Base-by-base conservation (phyloP, 2,888 invertebrate genomes). In the Enchytraeus crypticus region DNA sequence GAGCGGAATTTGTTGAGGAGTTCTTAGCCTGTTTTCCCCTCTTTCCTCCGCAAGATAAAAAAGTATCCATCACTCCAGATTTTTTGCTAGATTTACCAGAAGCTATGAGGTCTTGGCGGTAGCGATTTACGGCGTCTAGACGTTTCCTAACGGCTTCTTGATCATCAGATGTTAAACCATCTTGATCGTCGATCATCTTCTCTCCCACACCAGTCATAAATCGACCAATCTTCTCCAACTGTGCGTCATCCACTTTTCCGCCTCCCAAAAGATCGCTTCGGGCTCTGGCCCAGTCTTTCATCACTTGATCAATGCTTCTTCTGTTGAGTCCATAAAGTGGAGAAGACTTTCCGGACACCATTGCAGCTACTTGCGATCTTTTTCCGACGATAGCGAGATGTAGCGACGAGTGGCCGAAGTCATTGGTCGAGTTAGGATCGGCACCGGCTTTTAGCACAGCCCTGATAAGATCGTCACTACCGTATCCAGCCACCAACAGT, bases 401-500 rank as follows among this genome's bases (percentile, higher is more conserved):
- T 4, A 69, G 62, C 1, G 68, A 64, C 14, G 65, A 66, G 60
- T 69, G 69, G 4, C 69, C 69, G 62, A 67, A 69, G 57, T 69
- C 69, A 45, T 69, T 69, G 53, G 47, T 47, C 14, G 65, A 59
- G 29, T 58, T 61, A 21, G 66, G 62, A 21, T 66, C 63, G 8
- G 65, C 68, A 5, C 68, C 68, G 18, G 67, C 60, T 11, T 61
- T 29, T 33, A 69, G 62, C 14, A 68, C 59, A 61, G 64, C 63
- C 29, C 59, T 30, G 23, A 69, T 61, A 14, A 69, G 61, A 1
- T 34, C 49, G 27, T 65, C 64, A 55, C 67, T 63, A 21, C 69
- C 69, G 49, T 69, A 69, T n/a, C 69, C 69, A 21, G 69, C 57
- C 21, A 69, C 69, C 32, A 69, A 57, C 32, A 69, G 64, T 21